A percentile compares a stretch with the other conserved stretches of the same genome.
Conservation (phyloP, 2,113 vertebrate genomes). For the Mesocricetus auratus region DNA sequence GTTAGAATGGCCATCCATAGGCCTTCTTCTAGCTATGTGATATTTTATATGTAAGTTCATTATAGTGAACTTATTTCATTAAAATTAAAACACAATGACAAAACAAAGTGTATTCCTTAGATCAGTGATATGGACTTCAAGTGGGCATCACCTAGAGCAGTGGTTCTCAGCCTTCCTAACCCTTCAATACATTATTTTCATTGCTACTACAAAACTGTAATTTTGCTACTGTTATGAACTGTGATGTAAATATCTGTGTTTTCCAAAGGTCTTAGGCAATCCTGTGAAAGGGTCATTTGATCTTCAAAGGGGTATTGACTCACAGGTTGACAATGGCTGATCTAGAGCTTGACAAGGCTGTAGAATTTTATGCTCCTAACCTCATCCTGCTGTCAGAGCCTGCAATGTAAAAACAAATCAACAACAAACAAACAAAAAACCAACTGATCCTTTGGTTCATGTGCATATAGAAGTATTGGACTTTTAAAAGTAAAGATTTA, state of each 20-base stretch:
- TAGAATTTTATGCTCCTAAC: not conserved
- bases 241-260: not conserved
- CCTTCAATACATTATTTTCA: not conserved
- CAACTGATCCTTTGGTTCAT: not conserved
- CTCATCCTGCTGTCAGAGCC: rapidly evolving
- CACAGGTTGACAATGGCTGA: not conserved
- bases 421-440: not conserved
- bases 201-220: not conserved
- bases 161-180: not conserved
- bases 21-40: not conserved
- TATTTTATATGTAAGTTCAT: not conserved
- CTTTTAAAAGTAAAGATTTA: not conserved
- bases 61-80: not conserved
- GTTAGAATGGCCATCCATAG: too few relatives aligned
- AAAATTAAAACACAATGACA: not conserved
- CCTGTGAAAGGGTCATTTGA: too few relatives aligned
- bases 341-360: not conserved
- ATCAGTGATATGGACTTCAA: not conserved
- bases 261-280: not conserved
- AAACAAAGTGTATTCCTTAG: not conserved
- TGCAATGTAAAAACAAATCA: not conserved
- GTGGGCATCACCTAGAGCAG: not conserved
- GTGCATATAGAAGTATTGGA: not conserved
- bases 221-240: not conserved
- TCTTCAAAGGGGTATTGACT: not conserved